Evolutionary conservation across 2,888 invertebrate species (phyloP), one percentile per base, ranked within the genome.

Genomic region (Scrobipalpa atriplicella): DNA sequence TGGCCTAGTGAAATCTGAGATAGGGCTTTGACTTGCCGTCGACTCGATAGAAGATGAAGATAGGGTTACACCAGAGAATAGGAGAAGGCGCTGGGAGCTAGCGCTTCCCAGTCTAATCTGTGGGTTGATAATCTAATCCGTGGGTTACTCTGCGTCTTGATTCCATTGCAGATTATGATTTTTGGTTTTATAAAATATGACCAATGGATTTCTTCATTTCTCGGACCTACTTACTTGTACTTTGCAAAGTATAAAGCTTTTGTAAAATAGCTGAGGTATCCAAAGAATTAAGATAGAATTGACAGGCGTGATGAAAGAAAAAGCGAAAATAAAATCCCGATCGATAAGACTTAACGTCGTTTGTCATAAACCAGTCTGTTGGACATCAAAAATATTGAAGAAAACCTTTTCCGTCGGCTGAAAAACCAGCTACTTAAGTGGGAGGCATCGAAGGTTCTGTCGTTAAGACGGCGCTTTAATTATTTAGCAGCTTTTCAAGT

Each of bases 401-500:
- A 76, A 81, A 80, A 82, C 77, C 71, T 75, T 66, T 74, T 75
- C 72, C 68, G 67, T 62, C 68, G 71, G 71, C 75, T 75, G 74
- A 82, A 87, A 88, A 86, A 84, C 80, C 80, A 73, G 70, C 73
- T 79, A 83, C 84, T 87, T 82, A 83, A 81, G 75, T 72, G 68
- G 73, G 74, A 80, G 79, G 82, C 86, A 84, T 84, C 78, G 81
- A 87, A 87, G 80, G 80, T 81, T 75, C 79, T 87, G 89, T 88
- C 89, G 81, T 83, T 89, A 85, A 87, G 85, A 81, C 82, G 80
- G 79, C 84, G 79, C 83, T 85, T 92, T 92, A 90, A 91, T 92
- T 89, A 92, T 92, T 92, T 87, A 91, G 85, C 82, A 90, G 88
- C 86, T 91, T 90, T 88, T 87, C 85, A 88, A 85, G 87, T 83